Conservation (phyloP, 2,797 vertebrate genomes). For the Sebastes steindachneri region DNA sequence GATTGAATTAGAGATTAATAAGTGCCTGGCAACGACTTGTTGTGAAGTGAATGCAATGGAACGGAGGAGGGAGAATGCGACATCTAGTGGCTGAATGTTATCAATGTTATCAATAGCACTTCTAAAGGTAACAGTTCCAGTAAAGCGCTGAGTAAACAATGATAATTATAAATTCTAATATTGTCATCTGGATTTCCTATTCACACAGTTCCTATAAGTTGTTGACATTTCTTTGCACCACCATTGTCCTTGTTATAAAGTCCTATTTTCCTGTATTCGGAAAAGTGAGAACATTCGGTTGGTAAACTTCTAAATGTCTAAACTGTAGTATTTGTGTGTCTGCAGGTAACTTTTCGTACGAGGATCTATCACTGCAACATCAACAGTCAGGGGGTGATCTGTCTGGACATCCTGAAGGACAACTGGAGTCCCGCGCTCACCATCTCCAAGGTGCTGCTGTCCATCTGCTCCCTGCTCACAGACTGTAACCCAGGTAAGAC, state of each 20-base stretch:
- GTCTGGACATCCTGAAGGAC: slow-evolving; percentile 98
- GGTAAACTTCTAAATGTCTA: background rate
- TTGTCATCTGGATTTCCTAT: background rate
- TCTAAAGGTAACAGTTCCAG: background rate
- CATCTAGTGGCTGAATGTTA: no score
- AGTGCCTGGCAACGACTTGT: no score
- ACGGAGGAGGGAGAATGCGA: no score
- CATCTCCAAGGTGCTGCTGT: slow-evolving; percentile 98
- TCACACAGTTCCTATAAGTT: no score
- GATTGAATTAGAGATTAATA: no score
- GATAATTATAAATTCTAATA: background rate
- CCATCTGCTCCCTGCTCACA: slow-evolving; percentile 98
- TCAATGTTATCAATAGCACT: background rate
- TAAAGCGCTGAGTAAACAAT: background rate
- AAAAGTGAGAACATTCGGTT: background rate
- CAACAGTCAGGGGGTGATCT: slow-evolving; percentile 99
- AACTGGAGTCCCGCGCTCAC: slow-evolving; percentile 98
- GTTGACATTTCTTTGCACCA: background rate
- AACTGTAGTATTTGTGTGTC: background rate
- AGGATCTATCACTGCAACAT: slow-evolving; percentile 99
- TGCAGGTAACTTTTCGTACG: slow-evolving; percentile 94
- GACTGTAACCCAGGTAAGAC: slow-evolving; percentile 95
- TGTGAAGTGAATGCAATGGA: no score
- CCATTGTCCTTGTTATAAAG: background rate
- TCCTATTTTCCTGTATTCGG: background rate